Evolutionary conservation across 2,888 invertebrate genomes (phyloP).

Genomic region (Camptogramma bilineatum): DNA sequence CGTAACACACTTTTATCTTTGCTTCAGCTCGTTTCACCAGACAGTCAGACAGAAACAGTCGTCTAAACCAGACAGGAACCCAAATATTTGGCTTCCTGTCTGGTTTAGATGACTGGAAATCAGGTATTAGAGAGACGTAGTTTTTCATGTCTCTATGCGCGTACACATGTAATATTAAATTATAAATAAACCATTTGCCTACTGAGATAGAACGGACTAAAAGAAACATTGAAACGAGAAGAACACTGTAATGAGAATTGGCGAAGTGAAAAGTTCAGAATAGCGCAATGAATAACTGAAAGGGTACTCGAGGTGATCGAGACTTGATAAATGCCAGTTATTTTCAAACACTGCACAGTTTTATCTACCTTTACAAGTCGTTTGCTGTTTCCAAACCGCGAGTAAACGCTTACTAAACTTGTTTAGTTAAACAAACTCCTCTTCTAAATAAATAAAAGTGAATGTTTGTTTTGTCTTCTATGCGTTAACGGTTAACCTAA

Average conservation of each 20-base stretch:
- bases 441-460: background rate
- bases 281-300: constrained; percentile 14
- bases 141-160: no score
- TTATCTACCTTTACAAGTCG: constrained; percentile 5
- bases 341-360: constrained; percentile 14
- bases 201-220: background rate
- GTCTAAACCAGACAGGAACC: no score
- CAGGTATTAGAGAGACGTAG: no score
- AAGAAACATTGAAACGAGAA: constrained; percentile 5
- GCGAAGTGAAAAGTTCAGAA: constrained; percentile 16
- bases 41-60: no score
- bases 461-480: background rate
- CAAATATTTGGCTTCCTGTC: no score
- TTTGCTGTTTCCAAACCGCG: background rate
- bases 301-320: constrained; percentile 14
- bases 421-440: background rate
- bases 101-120: no score
- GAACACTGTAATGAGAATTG: constrained; percentile 21
- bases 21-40: no score
- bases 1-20: no score
- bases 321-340: constrained; percentile 17
- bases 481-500: no score
- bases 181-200: no score
- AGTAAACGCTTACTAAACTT: constrained; percentile 36
- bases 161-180: no score